Conservation (phyloP, 1,140 invertebrate genomes). For the Penaeus japonicus region DNA sequence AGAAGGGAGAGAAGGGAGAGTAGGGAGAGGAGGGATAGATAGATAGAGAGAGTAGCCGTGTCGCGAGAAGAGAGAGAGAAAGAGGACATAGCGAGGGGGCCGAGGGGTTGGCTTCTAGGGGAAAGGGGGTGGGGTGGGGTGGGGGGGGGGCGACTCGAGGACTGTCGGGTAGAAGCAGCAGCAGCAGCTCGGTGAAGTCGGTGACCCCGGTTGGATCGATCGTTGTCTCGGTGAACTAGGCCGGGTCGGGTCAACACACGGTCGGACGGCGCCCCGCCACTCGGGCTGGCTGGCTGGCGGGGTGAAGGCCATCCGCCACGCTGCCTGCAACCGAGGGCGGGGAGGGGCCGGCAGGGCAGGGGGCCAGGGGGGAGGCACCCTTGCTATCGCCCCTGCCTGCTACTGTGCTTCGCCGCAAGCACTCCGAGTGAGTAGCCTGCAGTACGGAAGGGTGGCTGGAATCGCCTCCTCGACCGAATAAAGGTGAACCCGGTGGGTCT, state of each 20-base stretch:
- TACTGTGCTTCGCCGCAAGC: no score
- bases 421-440: no score
- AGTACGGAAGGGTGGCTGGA: no score
- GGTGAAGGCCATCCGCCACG: no score
- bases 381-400: no score
- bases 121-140: neutral
- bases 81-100: neutral
- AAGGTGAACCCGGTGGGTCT: no score
- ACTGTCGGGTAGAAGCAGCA: no score
- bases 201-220: conserved; percentile 46
- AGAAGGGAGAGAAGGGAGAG: neutral
- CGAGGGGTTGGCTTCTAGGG: neutral
- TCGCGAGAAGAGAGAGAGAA: neutral
- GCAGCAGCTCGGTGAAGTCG: conserved; percentile 16
- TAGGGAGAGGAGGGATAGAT: neutral
- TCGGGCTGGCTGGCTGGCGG: neutral
- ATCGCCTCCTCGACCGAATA: no score
- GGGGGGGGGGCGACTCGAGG: neutral
- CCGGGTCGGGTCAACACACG: conserved; percentile 46
- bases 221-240: conserved; percentile 48
- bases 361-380: no score
- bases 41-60: neutral
- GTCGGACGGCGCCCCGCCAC: neutral
- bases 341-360: no score
- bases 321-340: no score